A percentile compares a stretch with the other conserved stretches of the same genome.
Conservation (phyloP, 2,797 vertebrate genomes). For the Hipposideros larvatus region DNA sequence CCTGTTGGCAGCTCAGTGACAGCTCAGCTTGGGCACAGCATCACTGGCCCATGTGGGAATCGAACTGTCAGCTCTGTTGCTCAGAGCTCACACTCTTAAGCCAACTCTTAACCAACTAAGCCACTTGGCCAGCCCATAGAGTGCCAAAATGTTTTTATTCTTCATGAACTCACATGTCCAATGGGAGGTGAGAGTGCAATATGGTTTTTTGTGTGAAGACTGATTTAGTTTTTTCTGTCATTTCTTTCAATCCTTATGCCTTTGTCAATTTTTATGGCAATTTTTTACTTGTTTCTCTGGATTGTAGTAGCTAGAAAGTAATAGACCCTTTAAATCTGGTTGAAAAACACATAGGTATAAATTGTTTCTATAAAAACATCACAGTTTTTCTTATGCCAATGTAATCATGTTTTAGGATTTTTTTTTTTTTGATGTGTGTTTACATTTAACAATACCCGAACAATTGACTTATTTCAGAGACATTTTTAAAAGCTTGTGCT, state of each 20-base stretch:
- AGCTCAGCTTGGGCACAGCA: too few species aligned
- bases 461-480: conserved; percentile 41
- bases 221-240: background rate
- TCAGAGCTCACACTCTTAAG: too few species aligned
- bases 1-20: too few species aligned
- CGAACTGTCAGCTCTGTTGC: too few species aligned
- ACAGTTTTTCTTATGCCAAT: background rate
- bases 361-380: conserved; percentile 5
- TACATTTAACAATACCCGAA: conserved; percentile 43
- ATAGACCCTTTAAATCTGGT: conserved; percentile 13
- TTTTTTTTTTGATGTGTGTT: background rate
- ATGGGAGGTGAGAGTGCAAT: background rate
- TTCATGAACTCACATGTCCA: background rate
- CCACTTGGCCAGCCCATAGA: background rate
- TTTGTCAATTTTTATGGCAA: conserved; percentile 28
- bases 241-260: background rate
- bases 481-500: conserved; percentile 67
- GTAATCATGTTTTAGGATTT: background rate
- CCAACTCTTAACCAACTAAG: too few species aligned
- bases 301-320: background rate
- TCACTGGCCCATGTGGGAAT: too few species aligned
- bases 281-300: background rate
- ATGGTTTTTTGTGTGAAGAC: background rate
- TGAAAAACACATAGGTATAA: conserved; percentile 12
- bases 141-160: background rate